Evolutionary conservation across 30 jellyfish, hydroid and myxozoan genomes (phyloP).

Genomic region (Aurelia aurita complex sp. Pacific): DNA sequence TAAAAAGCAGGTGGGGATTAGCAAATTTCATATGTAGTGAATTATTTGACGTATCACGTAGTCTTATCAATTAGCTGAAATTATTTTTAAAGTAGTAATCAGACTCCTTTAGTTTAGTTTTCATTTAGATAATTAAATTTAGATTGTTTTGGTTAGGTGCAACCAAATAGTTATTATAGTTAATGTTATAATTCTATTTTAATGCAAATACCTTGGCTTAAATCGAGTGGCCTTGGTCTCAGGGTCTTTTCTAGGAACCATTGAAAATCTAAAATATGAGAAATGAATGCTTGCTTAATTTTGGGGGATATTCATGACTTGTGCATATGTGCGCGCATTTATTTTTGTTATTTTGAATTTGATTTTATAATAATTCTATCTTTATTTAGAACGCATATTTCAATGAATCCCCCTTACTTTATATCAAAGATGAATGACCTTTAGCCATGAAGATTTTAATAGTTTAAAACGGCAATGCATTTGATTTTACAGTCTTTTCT

Average conservation of each 20-base stretch:
- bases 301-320: no score
- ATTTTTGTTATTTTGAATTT: neutral
- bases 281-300: neutral
- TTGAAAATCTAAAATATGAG: conserved; percentile 38
- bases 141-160: neutral
- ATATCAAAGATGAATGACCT: no score
- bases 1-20: no score
- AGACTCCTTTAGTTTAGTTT: neutral
- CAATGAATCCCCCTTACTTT: neutral
- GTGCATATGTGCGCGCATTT: no score
- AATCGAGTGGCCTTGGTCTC: conserved; percentile 58
- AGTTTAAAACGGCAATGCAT: no score
- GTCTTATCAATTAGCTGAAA: no score
- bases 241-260: conserved; percentile 47
- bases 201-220: conserved; percentile 34
- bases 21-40: no score
- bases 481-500: no score
- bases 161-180: neutral
- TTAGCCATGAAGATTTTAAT: no score
- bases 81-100: neutral
- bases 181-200: neutral
- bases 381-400: neutral
- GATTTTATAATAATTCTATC: neutral
- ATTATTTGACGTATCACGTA: no score
- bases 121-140: neutral